Conservation (phyloP, 30 jellyfish, hydroid and myxozoan species). For the Turritopsis rubra region DNA sequence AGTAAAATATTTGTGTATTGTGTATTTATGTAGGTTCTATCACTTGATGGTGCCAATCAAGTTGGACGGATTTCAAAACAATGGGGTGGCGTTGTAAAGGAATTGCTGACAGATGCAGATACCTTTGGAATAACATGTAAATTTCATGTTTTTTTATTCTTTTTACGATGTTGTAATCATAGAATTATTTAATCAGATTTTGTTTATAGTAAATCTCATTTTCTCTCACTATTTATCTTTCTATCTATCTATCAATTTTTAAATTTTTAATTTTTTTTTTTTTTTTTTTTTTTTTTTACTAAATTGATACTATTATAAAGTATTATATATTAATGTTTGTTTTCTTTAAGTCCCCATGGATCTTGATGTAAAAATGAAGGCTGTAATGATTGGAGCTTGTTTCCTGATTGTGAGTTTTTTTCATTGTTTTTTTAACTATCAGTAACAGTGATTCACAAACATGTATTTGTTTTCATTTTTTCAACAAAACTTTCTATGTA, state of each 20-base stretch:
- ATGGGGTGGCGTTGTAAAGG: conserved; percentile 92
- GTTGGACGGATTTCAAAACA: conserved; percentile 95
- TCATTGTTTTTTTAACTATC: background rate
- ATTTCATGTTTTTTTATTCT: background rate
- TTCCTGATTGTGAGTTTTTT: conserved; percentile 81
- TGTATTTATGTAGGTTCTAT: conserved; percentile 46
- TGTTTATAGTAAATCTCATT: no score
- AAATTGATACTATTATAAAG: no score
- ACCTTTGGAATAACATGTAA: conserved; percentile 91
- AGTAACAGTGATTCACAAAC: no score
- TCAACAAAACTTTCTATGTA: background rate
- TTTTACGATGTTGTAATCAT: background rate
- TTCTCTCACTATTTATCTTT: background rate
- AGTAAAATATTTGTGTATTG: background rate
- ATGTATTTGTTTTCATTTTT: background rate
- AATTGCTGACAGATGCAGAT: conserved; percentile 91
- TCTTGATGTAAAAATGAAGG: conserved; percentile 90
- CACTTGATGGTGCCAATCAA: conserved; percentile 71
- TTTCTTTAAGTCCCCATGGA: conserved; percentile 85
- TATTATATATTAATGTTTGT: background rate
- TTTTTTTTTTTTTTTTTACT: background rate
- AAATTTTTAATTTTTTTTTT: no score
- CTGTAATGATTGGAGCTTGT: conserved; percentile 98
- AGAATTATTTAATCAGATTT: background rate
- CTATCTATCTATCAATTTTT: no score